Evolutionary conservation across 1,140 invertebrate genomes (phyloP), one percentile per base, ranked within the genome.

Genomic region (Ectropis grisescens): DNA sequence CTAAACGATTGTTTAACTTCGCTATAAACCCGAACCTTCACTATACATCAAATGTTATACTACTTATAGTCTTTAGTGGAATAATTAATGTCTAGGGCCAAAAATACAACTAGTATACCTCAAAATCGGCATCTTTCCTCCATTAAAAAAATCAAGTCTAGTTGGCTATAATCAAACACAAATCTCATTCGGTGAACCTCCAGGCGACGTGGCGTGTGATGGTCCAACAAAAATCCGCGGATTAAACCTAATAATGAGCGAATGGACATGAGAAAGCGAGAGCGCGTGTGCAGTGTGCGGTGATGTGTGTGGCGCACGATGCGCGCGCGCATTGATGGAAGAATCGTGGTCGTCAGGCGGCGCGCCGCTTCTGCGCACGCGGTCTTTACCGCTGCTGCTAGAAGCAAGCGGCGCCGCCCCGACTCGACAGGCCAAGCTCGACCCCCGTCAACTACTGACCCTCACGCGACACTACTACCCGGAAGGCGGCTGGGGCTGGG

Each of bases 401-500:
- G 76, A 81, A 33, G 62, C 68, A 16, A 66, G 60, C 33, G 55
- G 62, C 11, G 57, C 50, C 34, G 57, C 53, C 26, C 71, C 68
- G 32, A 50, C 64, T 26, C 61, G 72, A 16, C 76, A 67, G 50
- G 33, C 71, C 30, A 78, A 71, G 43, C 74, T 76, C 47, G 71
- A 82, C 56, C 69, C 72, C 11, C 58, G 82, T n/a, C 79, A 81
- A 31, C 64, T 83, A 24, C 56, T 82, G 11, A 83, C 81, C 1
- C 67, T 82, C 39, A 78, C 75, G 1, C 60, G 88, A 13, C 89
- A 92, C 57, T 91, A 91, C 69, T 92, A 91, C 66, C 90, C 90
- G 1, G 91, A 93, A 54, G 91, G 90, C 1, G 90, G 90, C 1
- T 93, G 91, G 91, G 92, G 92, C 0, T 93, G 90, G 90, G 86